Percentiles rank a stretch among this genome's conserved stretches.
Conservation (phyloP, 2,113 vertebrate species). For the Pardalotus punctatus region DNA sequence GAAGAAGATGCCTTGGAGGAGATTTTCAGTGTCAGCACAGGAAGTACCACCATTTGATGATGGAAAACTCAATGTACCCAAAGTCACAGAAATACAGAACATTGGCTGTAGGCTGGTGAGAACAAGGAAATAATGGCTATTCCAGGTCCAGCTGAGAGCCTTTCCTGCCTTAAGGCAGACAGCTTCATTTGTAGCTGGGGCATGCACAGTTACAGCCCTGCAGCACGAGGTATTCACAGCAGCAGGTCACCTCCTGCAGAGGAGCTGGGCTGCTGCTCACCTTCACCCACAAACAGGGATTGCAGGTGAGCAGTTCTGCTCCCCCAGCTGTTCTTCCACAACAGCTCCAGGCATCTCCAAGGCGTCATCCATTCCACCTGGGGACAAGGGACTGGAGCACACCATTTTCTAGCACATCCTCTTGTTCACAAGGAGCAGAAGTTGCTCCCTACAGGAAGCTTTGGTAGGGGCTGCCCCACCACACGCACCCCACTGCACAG, state of each 20-base stretch:
- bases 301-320: neutral
- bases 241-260: neutral
- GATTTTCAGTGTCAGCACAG: neutral
- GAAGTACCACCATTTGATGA: neutral
- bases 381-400: fast-evolving
- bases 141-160: neutral
- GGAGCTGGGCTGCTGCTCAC: neutral
- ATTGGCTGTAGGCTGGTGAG: neutral
- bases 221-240: neutral
- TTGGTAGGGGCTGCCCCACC: neutral
- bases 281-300: neutral
- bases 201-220: neutral
- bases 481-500: fast-evolving
- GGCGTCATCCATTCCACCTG: neutral
- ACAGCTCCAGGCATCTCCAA: neutral
- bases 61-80: fast-evolving
- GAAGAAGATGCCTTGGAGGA: neutral
- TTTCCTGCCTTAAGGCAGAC: neutral
- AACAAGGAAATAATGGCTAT: neutral
- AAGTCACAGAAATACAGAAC: neutral
- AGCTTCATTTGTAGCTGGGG: neutral
- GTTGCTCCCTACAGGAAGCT: neutral
- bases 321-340: neutral
- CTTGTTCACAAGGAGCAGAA: neutral
- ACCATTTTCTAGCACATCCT: fast-evolving